Base-by-base conservation (phyloP, 2,797 vertebrate species). In the Lates japonicus region DNA sequence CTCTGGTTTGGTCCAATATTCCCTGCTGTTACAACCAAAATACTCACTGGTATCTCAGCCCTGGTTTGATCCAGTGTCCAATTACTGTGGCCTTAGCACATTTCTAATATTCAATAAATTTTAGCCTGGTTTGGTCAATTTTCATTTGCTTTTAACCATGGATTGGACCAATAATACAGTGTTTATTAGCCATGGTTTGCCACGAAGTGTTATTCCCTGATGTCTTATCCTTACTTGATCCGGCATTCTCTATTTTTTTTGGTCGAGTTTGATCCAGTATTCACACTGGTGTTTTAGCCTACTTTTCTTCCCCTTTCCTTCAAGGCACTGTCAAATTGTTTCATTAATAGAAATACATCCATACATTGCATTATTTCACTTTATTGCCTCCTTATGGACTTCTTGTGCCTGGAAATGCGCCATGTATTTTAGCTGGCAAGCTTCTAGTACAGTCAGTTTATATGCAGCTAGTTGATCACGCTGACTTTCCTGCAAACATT, bases 281-380 rank as follows among this genome's bases (percentile, higher is more conserved):
- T 33, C 1, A n/a, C n/a, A n/a, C 31, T 16, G 4, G 5, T 39
- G 2, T 42, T 29, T 13, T 2, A 22, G 25, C 17, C 6, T 12
- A 0, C 39, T n/a, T 42, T 16, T 11, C 13, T 22, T n/a, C n/a
- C n/a, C 9, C 3, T 37, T 14, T 20, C 29, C 8, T 22, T 77
- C 58, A n/a, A 59, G 13, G 2, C 12, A 37, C 51, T 58, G 46
- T 62, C 39, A 11, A 1, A 22, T 1, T 14, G 6, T 31, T 19
- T 17, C 0, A 4, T 8, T n/a, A 14, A 20, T 17, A 29, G 42
- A 52, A 58, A 39, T 19, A 1, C 14, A 7, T 54, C 46, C 14
- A 42, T 17, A 33, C 29, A 13, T 84, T 60, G 60, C 33, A 39
- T 77, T 39, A 51, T 22, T 44, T n/a, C 29, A 60, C 69, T 37